phyloP scores from a whole-genome alignment of 2,113 vertebrate genomes.

The Tauraco erythrolophus region DNA sequence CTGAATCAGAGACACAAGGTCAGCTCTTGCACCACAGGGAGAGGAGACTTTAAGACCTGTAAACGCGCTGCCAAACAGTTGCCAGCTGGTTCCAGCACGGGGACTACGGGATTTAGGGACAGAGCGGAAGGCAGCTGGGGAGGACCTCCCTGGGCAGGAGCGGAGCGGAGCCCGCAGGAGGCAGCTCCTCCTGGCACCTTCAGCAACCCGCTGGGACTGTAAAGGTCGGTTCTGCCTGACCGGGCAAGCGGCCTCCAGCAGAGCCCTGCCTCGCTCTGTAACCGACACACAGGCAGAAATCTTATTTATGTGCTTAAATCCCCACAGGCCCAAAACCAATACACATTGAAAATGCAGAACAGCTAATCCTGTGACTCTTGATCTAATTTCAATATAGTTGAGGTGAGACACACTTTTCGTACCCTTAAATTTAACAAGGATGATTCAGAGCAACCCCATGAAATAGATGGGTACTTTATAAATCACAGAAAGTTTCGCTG shows the following conservation, averaged over 20 bases:
- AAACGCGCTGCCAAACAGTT: not conserved
- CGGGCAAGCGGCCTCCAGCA: not conserved
- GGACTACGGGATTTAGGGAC: not conserved
- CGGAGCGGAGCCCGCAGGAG: not conserved
- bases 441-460: not conserved
- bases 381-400: not conserved
- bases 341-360: not conserved
- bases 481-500: not conserved
- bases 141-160: not conserved
- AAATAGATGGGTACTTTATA: not conserved
- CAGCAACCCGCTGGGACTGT: not conserved
- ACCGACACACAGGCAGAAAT: not conserved
- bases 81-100: not conserved
- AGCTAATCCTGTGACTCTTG: constrained; percentile 16
- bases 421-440: not conserved
- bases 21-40: not conserved
- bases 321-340: not conserved
- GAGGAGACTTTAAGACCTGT: not conserved
- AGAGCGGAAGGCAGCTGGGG: not conserved
- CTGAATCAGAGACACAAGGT: not conserved
- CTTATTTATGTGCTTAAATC: not conserved
- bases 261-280: accelerated
- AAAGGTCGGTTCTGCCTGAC: not conserved
- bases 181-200: not conserved
- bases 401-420: not conserved